Base-by-base conservation (phyloP, 2,113 vertebrate genomes). In the Dermatemys mawii region DNA sequence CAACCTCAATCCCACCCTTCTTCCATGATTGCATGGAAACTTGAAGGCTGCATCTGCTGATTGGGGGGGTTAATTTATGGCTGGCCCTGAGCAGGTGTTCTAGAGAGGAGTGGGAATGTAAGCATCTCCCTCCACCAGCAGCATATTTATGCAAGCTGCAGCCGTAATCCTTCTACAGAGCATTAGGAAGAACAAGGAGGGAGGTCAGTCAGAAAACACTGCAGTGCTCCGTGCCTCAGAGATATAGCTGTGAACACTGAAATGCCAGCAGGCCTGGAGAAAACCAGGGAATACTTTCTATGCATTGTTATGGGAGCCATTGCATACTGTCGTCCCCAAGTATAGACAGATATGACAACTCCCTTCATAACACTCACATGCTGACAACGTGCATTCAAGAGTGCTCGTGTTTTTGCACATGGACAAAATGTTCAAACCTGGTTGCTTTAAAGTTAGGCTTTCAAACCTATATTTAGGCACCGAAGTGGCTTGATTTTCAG, bases 111-210 rank as follows among this genome's bases (percentile, higher is more conserved):
- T 38, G 12, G 38, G 26, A 6, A 92, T 32, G 32, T n/a, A 32
- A 19, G 12, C 26, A 10, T 78, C 26, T 3, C 0, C 0, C 0
- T 35, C 83, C 10, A 0, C 2, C 14, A 16, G 60, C 22, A 29
- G 5, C 0, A 0, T 11, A 27, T 1, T 38, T 51, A 14, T 81
- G 84, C 55, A 38, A 46, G 32, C 50, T 26, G 44, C 86, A 90
- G 60, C 29, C n/a, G 48, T 26, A 7, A 38, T 3, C 27, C 50
- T 81, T 46, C n/a, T 53, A 48, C 0, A 1, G 8, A 85, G 29
- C 26, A 87, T 51, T 75, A 90, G 48, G 2, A 83, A 21, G 81
- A 86, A 50, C 24, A 84, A 60, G n/a, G 90, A 10, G 1, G 32
- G 7, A 16, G 5, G 13, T 29, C 50, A 27, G 78, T 32, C 51